Base-by-base conservation (phyloP, 2,113 vertebrate genomes). In the Hippocampus comes region DNA sequence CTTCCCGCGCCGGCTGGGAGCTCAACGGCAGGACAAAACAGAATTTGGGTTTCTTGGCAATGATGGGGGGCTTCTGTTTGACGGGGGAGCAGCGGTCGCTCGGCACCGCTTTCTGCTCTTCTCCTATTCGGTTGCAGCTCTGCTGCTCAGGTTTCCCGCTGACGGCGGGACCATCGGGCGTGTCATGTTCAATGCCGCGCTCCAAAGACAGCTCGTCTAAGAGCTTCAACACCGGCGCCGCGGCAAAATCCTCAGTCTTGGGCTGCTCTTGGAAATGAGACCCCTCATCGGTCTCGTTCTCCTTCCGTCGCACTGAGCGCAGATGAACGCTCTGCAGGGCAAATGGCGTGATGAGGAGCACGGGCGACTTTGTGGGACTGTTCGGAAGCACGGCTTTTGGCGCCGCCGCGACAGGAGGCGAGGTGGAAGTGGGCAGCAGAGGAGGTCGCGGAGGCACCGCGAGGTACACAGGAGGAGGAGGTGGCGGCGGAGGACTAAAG, bases 31-130 rank as follows among this genome's bases (percentile, higher is more conserved):
- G 91, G 74, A 94, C 73, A 0, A 94, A 89, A 38, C 92, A 90
- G 71, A 97, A 89, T 90, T 93, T 95, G 89, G 97, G 96, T 83
- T 98, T 99, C 92, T 96, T 97, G 72, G 94, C 94, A 83, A 95
- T 78, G 63, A 91, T 92, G 73, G 96, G 96, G 6, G 96, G 97
- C 74, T 94, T 96, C 85, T 93, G 96, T 92, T 93, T 94, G 81
- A 91, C 86, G 18, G 92, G 90, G 23, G 84, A 59, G 78, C 81
- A 85, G 23, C 23, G 12, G 56, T 59, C 56, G 75, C 69, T 71
- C 21, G 61, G 34, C 63, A 56, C 4, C 0, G 88, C 82, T 46
- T 64, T 76, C 42, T 1, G 80, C n/a, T 51, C 83, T 61, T 68
- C 71, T 64, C 34, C 74, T 46, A 67, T 84, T 5, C 75, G 76